Evolutionary conservation across 2,113 vertebrate genomes (phyloP).

Genomic region (Cryptotis parvus): DNA sequence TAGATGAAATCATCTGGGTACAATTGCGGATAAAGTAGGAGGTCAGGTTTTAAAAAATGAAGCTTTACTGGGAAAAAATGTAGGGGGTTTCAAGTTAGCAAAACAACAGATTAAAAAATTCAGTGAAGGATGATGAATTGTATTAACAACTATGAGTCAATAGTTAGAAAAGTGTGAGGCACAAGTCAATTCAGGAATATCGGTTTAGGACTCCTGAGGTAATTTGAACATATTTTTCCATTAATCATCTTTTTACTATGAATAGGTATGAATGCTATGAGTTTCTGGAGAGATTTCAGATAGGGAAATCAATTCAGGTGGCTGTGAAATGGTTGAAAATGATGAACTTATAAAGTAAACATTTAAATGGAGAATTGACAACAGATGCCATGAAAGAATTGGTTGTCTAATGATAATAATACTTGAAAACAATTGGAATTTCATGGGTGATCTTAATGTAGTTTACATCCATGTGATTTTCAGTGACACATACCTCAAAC

Average conservation of each 20-base stretch:
- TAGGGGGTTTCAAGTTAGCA: not conserved
- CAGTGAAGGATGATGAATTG: not conserved
- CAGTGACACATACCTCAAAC: too few species aligned
- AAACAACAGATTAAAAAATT: slow-evolving; percentile 13
- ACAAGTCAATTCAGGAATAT: not conserved
- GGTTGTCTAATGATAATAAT: not conserved
- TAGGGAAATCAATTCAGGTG: not conserved
- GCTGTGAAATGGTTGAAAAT: not conserved
- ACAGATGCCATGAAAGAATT: not conserved
- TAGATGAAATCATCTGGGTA: not conserved
- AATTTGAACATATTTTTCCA: not conserved
- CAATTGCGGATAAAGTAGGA: not conserved
- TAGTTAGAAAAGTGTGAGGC: not conserved
- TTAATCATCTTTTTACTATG: not conserved
- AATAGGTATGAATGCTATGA: not conserved
- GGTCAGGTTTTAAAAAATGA: slow-evolving; percentile 12
- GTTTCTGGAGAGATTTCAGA: not conserved
- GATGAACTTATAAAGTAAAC: not conserved
- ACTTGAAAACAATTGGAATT: too few species aligned
- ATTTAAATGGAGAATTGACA: slow-evolving; percentile 6
- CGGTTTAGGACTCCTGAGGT: not conserved
- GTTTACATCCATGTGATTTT: too few species aligned
- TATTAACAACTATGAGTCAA: not conserved
- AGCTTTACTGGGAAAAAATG: not conserved
- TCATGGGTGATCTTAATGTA: too few species aligned